Evolutionary conservation across 2,797 vertebrate genomes (phyloP).

Genomic region (Austrolebias charrua): DNA sequence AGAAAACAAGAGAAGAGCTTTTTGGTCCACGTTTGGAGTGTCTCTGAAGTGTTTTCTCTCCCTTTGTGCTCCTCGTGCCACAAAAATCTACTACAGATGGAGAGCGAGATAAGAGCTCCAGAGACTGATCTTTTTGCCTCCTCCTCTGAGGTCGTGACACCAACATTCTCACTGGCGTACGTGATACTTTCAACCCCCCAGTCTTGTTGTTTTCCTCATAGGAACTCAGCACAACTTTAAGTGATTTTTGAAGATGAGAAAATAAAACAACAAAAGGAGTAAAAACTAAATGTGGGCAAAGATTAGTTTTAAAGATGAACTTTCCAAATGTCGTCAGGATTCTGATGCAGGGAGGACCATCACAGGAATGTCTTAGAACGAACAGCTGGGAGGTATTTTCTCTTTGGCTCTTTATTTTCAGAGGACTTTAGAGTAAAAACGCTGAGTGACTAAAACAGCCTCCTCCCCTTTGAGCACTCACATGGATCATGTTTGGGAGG

Average conservation of each 20-base stretch:
- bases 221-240: constrained; percentile 31
- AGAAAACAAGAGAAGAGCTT: constrained; percentile 63
- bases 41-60: constrained; percentile 69
- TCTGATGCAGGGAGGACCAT: constrained; percentile 40
- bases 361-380: constrained; percentile 53
- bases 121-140: constrained; percentile 71
- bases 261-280: too few species aligned
- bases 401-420: constrained; percentile 73
- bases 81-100: constrained; percentile 79
- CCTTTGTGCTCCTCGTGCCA: constrained; percentile 71
- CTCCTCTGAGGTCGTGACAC: constrained; percentile 77
- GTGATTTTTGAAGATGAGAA: constrained; percentile 30
- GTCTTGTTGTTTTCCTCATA: constrained; percentile 44
- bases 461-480: constrained; percentile 45
- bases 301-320: constrained; percentile 19
- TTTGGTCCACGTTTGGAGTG: constrained; percentile 55
- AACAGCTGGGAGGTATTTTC: constrained; percentile 79
- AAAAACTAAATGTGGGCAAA: constrained; percentile 18
- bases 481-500: constrained; percentile 47
- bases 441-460: constrained; percentile 53
- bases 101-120: constrained; percentile 71
- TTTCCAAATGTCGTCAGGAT: constrained; percentile 17
- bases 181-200: constrained; percentile 66
- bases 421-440: constrained; percentile 54
- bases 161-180: constrained; percentile 78